Evolutionary conservation across 2,113 vertebrate genomes (phyloP), one percentile per base, ranked within the genome.

Genomic region (Ammodytes marinus): DNA sequence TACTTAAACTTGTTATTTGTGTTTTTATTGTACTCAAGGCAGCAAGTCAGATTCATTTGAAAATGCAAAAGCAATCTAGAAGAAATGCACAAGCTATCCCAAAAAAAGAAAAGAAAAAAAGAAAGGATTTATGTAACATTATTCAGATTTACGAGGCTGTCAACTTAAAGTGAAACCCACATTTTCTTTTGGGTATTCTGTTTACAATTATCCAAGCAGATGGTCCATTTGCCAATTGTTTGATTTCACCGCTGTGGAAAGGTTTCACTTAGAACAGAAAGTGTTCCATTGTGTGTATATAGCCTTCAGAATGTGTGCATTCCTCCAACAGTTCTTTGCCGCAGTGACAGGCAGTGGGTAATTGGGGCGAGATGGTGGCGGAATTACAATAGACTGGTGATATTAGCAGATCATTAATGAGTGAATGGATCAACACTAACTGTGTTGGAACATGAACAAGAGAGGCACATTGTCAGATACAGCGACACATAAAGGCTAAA

Each of bases 371-470:
- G 55, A 42, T 70, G 43, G 54, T 76, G 71, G 4, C 1, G 46
- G 69, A 77, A 54, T 70, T 45, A 47, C 65, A 74, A 57, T 60
- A 59, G 50, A 73, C 45, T 19, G 54, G 46, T 58, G 55, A 72
- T 73, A 69, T 50, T 43, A 70, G 52, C 58, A 4, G 61, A 72
- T 49, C 70, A 68, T 11, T 74, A 59, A 79, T 75, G 61, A 76
- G 74, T n/a, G n/a, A 63, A 53, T 69, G 67, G 73, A 80, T 88
- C 83, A 54, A 65, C 60, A 60, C 64, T 80, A 59, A 84, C 72
- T 69, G 52, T 58, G 63, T 69, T 77, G 42, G 6, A 46, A 46
- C 15, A 12, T 47, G 43, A 57, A 69, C 47, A 43, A 57, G 27
- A 46, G 63, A 76, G 53, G 67, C 68, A 75, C 73, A 69, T 74